Conservation (phyloP, 2,113 vertebrate species). For the Alethe castanea region DNA sequence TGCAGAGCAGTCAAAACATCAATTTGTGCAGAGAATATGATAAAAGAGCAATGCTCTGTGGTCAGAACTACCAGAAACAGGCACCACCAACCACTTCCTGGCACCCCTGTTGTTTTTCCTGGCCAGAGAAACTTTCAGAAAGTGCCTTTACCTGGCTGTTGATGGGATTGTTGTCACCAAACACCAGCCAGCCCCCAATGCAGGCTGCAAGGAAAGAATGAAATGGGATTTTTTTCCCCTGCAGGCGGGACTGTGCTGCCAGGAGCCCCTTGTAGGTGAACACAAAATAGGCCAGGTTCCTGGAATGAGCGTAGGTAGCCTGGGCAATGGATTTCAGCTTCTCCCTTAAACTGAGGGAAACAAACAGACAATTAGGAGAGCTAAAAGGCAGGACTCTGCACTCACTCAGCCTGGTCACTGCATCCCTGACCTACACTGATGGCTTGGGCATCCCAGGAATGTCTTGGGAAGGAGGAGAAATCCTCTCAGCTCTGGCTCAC, state of each 20-base stretch:
- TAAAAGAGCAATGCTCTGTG: fast-evolving
- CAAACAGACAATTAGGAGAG: background rate
- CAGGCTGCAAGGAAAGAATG: constrained; percentile 93
- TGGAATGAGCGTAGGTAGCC: constrained; percentile 89
- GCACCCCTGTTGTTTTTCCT: background rate
- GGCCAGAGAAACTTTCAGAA: background rate
- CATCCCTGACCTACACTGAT: background rate
- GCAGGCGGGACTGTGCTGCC: constrained; percentile 78
- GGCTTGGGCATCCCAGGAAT: no score
- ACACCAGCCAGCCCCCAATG: constrained; percentile 88
- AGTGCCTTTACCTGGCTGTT: constrained; percentile 88
- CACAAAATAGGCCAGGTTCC: constrained; percentile 91
- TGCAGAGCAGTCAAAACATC: background rate
- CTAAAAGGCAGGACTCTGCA: background rate
- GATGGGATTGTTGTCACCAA: constrained; percentile 89
- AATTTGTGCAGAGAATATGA: fast-evolving
- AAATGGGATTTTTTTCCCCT: constrained; percentile 81
- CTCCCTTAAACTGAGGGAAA: constrained; percentile 80
- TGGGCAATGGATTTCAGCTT: constrained; percentile 86
- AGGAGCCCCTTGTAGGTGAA: constrained; percentile 91
- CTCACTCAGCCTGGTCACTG: background rate
- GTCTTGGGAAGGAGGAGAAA: background rate
- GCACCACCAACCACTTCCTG: background rate
- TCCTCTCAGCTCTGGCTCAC: background rate
- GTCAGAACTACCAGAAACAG: background rate